Percentiles rank a stretch among this genome's conserved stretches.
Evolutionary conservation across 2,797 vertebrate genomes (phyloP).

Genomic region (Triplophysa bombifrons): DNA sequence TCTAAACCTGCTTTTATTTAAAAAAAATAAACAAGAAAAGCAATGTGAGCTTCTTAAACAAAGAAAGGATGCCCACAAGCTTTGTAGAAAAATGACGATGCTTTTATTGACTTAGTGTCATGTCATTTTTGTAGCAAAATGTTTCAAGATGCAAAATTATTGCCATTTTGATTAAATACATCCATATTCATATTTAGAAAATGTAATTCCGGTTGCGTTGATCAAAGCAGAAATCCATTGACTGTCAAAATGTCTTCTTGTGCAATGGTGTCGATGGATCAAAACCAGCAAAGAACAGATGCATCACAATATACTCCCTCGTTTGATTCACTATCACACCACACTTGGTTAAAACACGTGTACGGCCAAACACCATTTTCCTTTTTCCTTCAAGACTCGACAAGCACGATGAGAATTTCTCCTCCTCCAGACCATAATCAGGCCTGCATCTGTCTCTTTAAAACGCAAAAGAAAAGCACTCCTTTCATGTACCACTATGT

Average conservation of each 20-base stretch:
- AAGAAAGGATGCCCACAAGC: background rate
- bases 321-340: background rate
- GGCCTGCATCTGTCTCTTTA: constrained; percentile 23
- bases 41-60: background rate
- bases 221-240: background rate
- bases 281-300: background rate
- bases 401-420: constrained; percentile 27
- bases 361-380: background rate
- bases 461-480: constrained; percentile 17
- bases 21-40: constrained; percentile 3
- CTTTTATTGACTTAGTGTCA: too few relatives aligned
- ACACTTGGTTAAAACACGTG: background rate
- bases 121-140: background rate
- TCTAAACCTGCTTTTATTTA: constrained; percentile 3
- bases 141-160: background rate
- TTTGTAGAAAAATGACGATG: too few relatives aligned
- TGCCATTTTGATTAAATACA: background rate
- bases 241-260: background rate
- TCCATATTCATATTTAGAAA: background rate
- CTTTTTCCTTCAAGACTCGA: constrained; percentile 23
- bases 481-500: constrained; percentile 37
- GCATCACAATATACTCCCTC: background rate
- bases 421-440: constrained; percentile 22
- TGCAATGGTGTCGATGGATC: background rate
- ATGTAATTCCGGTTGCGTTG: background rate